Evolutionary conservation across 2,113 vertebrate species (phyloP).

Genomic region (Ageneiosus marmoratus): DNA sequence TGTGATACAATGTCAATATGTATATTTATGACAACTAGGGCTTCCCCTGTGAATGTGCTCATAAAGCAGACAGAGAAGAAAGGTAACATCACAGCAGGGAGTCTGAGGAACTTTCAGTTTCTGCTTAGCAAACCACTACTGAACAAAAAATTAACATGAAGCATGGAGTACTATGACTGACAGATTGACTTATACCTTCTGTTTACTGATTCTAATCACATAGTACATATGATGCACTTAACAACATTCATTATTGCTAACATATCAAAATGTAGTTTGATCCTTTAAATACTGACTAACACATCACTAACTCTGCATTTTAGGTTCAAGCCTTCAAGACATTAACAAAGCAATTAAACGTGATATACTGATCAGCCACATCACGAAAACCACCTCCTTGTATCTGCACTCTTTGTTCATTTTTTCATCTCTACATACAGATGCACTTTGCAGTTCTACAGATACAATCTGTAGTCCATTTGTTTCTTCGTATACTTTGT

Average conservation of each 20-base stretch:
- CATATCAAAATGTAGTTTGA: background rate
- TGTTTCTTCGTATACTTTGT: too few species aligned
- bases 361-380: too few species aligned
- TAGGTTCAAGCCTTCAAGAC: background rate
- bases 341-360: background rate
- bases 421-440: too few species aligned
- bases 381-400: too few species aligned
- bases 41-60: conserved; percentile 29
- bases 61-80: conserved; percentile 41
- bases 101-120: conserved; percentile 26
- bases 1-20: conserved; percentile 55
- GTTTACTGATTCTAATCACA: background rate
- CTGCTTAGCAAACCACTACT: background rate
- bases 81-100: conserved; percentile 28
- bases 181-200: background rate
- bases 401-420: too few species aligned
- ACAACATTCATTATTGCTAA: background rate
- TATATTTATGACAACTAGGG: conserved; percentile 48
- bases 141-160: background rate
- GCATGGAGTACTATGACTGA: background rate
- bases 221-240: background rate
- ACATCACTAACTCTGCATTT: too few species aligned
- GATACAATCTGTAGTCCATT: too few species aligned
- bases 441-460: too few species aligned
- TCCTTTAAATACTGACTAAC: background rate